A percentile compares a stretch with the other conserved stretches of the same genome.
These are phyloP conservation scores for Tricholaema leucomelas DNA, from an alignment of 2,113 vertebrate genomes.

Conservation along the genomic window DNA sequence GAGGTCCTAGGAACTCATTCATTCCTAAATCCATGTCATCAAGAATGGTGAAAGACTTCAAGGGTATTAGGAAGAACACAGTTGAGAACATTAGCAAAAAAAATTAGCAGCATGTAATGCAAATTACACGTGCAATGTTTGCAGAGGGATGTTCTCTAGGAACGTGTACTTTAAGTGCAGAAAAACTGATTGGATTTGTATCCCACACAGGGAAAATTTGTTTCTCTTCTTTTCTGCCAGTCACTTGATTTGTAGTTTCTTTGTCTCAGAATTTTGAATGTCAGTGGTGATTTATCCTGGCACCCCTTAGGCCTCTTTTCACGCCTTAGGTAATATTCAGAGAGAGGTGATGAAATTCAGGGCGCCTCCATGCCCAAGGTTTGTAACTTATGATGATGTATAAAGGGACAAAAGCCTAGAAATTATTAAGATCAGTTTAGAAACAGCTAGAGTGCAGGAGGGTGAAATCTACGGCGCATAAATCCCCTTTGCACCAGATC, in stretches of 20 bases:
- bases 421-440: not conserved
- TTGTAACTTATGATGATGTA: not conserved
- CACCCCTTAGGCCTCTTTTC: not conserved
- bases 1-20: not conserved
- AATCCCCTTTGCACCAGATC: not conserved
- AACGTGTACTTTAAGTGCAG: not conserved
- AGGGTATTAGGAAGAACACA: not conserved
- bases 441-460: constrained; percentile 11
- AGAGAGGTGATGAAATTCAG: not conserved
- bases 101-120: not conserved
- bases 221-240: not conserved
- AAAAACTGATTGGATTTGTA: not conserved
- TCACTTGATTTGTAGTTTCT: not conserved
- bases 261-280: not conserved
- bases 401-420: not conserved
- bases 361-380: not conserved
- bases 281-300: not conserved
- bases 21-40: not conserved
- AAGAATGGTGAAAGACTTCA: not conserved
- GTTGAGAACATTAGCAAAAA: not conserved
- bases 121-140: not conserved
- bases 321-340: not conserved
- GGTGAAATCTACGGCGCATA: not conserved
- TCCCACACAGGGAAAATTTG: not conserved
- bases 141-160: not conserved